Evolutionary conservation across 2,113 vertebrate genomes (phyloP).

Genomic region (Hystrix cristata): DNA sequence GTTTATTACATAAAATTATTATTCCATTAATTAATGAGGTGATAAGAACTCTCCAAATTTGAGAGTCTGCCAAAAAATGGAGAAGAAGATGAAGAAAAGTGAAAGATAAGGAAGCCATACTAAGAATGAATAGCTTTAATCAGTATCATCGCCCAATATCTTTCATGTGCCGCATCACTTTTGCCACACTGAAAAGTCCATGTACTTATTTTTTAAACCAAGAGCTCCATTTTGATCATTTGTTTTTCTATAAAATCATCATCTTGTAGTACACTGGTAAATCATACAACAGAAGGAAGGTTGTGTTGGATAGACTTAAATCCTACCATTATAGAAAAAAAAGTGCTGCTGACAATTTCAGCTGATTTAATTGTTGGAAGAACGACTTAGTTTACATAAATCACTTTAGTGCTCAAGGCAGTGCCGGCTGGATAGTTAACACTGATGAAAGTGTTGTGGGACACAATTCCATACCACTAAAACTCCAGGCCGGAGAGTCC

Average conservation of each 20-base stretch:
- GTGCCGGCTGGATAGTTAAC: neutral
- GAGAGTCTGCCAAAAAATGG: neutral
- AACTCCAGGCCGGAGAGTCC: neutral
- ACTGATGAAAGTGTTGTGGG: neutral
- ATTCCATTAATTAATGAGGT: neutral
- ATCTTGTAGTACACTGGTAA: neutral
- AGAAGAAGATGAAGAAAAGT: neutral
- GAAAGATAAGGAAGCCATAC: neutral
- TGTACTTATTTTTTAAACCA: neutral
- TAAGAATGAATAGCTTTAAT: neutral
- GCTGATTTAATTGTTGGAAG: slow-evolving; percentile 57
- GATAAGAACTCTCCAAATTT: neutral
- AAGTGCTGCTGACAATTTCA: slow-evolving; percentile 45
- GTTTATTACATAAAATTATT: neutral
- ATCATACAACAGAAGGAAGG: neutral
- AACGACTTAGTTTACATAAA: slow-evolving; percentile 55
- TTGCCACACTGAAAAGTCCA: neutral
- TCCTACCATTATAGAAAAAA: neutral
- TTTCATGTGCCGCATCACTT: neutral
- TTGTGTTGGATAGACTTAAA: neutral
- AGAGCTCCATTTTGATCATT: neutral
- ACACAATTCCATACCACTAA: neutral
- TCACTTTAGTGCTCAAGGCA: slow-evolving; percentile 8
- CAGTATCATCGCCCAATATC: neutral
- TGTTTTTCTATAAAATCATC: neutral